Base-by-base conservation (phyloP, 2,797 vertebrate species). In the Cirrhinus molitorella region DNA sequence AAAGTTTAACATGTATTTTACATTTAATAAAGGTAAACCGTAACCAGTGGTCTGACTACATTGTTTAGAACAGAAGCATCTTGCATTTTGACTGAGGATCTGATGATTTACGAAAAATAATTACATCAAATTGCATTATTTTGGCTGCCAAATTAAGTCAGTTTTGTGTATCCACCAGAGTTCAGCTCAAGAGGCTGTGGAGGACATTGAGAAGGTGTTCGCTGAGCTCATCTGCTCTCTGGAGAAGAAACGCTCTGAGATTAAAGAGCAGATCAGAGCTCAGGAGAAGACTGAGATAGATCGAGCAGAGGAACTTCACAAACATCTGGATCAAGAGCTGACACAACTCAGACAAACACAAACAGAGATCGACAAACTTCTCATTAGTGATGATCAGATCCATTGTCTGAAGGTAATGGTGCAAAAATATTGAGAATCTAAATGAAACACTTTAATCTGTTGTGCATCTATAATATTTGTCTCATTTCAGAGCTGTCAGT, bases 271-370 rank as follows among this genome's bases (percentile, higher is more conserved):
- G 57, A 85, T 80, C 77, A 79, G 68, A 53, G 45, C 45, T 23
- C 83, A 79, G 68, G 83, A 84, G 83, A 79, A 79, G 55, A 68
- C 66, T 14, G 83, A 79, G 45, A 40, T 40, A 40, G 37, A 40
- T 40, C 37, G 37, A 40, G 37, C 37, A 40, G 37, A 40, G 37
- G 8, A 40, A 40, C 37, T 40, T 40, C 0, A 40, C 37, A 40
- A 40, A 40, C 37, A 40, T 40, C 37, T 40, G 37, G 37, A 40
- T 9, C 37, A 40, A 40, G 37, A 40, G 37, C 37, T 40, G 37
- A 40, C 37, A 40, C 7, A 40, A 40, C 37, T 85, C 59, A 76
- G 65, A 57, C 55, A 66, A 17, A 68, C 2, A 61, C 61, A 68
- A 10, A 12, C 31, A 12, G 40, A 76, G 11, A 67, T 85, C 4